Evolutionary conservation across 2,888 invertebrate genomes (phyloP), one percentile per base, ranked within the genome.

Genomic region (Cremastobaeus sp.): DNA sequence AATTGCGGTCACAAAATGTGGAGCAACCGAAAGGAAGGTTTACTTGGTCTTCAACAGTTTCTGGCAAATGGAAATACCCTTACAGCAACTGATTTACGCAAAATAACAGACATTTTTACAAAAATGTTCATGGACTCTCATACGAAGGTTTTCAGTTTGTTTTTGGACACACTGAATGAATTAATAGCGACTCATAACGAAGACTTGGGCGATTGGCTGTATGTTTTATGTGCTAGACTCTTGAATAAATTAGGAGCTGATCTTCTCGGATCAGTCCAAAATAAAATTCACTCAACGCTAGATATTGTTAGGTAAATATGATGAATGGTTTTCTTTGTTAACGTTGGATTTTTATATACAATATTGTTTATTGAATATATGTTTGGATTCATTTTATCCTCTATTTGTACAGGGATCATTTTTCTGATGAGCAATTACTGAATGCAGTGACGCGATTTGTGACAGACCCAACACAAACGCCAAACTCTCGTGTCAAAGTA

Each of bases 61-160:
- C 90, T 96, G 14, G 91, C 91, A 83, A 91, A 91, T 81, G 93
- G 93, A 0, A 91, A 92, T 0, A 89, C 91, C 0, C 88, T 95
- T 0, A 90, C 91, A 0, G 91, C 91, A 2, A 90, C 91, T 0
- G 95, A 96, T 83, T 89, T 96, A 64, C 92, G 94, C 73, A 92
- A 94, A 77, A 92, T 97, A n/a, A 95, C 96, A 0, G 98, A 98
- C 81, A 93, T 96, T 74, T 95, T 98, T 84, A 95, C 96, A 74
- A 95, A 96, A 89, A 96, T 98, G 96, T 98, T 99, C 87, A 96
- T 97, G 91, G 98, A 99, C 88, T 95, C 97, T 1, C 96, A 98
- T 89, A 92, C 97, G 81, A 95, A 96, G 89, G 97, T 97, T 78
- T 95, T 98, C 89, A 95, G 95, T 45, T 89, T 98, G 70, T 96